A percentile compares a stretch with the other conserved stretches of the same genome.
Conservation (phyloP, 1,140 invertebrate species). For the Tetramorium alpestre region DNA sequence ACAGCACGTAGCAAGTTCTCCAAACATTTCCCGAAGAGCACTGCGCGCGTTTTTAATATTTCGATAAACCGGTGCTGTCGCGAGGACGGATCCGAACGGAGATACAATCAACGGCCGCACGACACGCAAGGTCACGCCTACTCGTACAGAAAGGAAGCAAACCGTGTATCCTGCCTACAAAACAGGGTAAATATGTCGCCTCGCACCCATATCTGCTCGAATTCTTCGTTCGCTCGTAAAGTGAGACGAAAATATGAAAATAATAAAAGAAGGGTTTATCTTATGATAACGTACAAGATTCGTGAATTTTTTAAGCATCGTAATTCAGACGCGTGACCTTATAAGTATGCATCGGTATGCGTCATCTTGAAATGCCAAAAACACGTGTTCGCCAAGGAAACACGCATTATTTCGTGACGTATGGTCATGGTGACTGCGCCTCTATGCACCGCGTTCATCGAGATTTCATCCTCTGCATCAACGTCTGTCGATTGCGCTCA, state of each 20-base stretch:
- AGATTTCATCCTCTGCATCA: background rate
- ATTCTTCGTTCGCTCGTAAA: background rate
- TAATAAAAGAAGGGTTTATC: background rate
- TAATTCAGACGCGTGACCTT: background rate
- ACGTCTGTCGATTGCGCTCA: background rate
- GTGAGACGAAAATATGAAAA: background rate
- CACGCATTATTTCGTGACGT: background rate
- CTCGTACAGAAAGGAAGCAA: background rate
- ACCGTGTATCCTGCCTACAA: constrained; percentile 24
- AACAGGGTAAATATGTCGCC: constrained; percentile 35
- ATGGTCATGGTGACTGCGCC: background rate
- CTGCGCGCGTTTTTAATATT: constrained; percentile 31
- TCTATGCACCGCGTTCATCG: background rate
- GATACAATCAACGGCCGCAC: constrained; percentile 54
- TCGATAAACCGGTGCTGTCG: constrained; percentile 30
- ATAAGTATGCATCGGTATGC: background rate
- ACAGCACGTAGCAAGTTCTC: background rate
- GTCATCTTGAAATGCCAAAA: background rate
- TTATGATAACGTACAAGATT: background rate
- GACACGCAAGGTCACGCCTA: constrained; percentile 28
- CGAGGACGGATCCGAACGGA: constrained; percentile 1
- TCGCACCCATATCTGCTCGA: background rate
- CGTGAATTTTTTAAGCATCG: background rate
- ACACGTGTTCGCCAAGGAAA: background rate
- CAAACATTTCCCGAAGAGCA: constrained; percentile 53